Base-by-base conservation (phyloP, 1,140 invertebrate species). In the Aphelinus atriplicis region DNA sequence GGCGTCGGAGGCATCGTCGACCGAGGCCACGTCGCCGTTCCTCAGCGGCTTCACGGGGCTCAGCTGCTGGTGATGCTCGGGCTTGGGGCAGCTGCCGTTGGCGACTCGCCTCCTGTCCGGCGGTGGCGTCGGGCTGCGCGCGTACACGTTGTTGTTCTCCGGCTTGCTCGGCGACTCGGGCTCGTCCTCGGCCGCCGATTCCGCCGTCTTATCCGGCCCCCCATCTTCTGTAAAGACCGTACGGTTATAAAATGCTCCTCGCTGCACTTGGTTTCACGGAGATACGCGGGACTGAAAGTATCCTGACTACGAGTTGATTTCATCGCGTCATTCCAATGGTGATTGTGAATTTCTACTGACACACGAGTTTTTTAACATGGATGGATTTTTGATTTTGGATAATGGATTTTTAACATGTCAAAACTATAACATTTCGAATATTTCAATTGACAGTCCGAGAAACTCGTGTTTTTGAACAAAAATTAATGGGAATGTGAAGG, bases 71-170 rank as follows among this genome's bases (percentile, higher is more conserved):
- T 77, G 79, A 26, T 76, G 71, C 53, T 63, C 61, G 5, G 3
- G 7, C 4, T 63, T 45, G 1, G 46, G 6, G n/a, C 55, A 66
- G 4, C 56, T 45, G 3, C 68, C 73, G n/a, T 71, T 75, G 0
- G 68, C 56, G 7, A 66, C 1, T 7, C 67, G 67, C 4, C 42
- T 58, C 26, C 26, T 26, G 26, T 26, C 26, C 57, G 4, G 4
- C n/a, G 61, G 62, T 1, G 43, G 0, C 2, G 51, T 43, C 1
- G 43, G 47, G 1, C 63, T 80, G 9, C 51, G 51, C 0, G 78
- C 47, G 46, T 78, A 86, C 0, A 87, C 79, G 80, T 88, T 88
- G 66, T 88, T 88, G 63, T 88, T 88, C 47, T 87, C 84, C 1
- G 56, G 48, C 71, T 80, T 71, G 76, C 69, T 26, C 47, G 6